Evolutionary conservation across 2,888 invertebrate genomes (phyloP).

Genomic region (Monopis laevigella): DNA sequence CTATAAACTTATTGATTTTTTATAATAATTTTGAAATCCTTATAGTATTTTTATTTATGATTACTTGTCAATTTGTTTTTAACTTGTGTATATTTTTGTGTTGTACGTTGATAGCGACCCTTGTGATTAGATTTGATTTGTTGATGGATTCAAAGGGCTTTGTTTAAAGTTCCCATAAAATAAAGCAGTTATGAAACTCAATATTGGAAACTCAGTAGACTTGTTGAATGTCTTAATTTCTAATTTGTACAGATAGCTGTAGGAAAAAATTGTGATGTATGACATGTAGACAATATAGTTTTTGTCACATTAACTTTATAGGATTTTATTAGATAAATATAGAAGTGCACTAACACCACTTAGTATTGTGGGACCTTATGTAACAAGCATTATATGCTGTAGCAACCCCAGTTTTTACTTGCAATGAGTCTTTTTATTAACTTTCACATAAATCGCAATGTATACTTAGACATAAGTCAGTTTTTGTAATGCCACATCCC

Average conservation of each 20-base stretch:
- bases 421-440: conserved; percentile 60
- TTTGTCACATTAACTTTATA: conserved; percentile 61
- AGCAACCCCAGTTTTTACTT: no score
- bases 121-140: no score
- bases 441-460: conserved; percentile 65
- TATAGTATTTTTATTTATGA: no score
- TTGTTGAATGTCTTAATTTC: conserved; percentile 44
- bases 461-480: conserved; percentile 61
- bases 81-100: no score
- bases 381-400: not conserved
- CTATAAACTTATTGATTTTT: no score
- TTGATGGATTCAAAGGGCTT: no score
- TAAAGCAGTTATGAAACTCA: conserved; percentile 10
- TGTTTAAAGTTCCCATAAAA: no score
- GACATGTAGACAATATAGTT: conserved; percentile 68
- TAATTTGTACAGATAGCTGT: conserved; percentile 65
- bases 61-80: conserved; percentile 61
- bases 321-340: conserved; percentile 55
- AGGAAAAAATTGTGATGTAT: conserved; percentile 69
- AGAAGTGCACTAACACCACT: conserved; percentile 53
- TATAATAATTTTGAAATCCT: no score
- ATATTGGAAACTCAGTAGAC: conserved; percentile 22
- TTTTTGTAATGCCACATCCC: conserved; percentile 62
- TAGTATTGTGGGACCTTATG: conserved; percentile 23
- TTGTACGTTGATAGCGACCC: no score